A percentile compares a stretch with the other conserved stretches of the same genome.
phyloP scores from a whole-genome alignment of 1,140 invertebrate genomes.

The Orius insidiosus region DNA sequence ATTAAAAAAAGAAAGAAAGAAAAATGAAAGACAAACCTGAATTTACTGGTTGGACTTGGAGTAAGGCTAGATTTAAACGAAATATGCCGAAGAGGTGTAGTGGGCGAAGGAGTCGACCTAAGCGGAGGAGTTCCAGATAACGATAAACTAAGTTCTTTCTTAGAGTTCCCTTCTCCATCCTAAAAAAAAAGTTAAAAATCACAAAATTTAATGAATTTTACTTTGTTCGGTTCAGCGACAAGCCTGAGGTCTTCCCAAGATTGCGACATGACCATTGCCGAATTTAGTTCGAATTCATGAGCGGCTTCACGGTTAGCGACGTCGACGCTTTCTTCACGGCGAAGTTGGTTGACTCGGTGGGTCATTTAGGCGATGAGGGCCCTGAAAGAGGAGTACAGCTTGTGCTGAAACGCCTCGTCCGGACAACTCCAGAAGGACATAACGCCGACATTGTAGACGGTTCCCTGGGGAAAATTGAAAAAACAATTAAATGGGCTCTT shows the following conservation, averaged over 20 bases:
- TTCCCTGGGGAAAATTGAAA: slow-evolving; percentile 29
- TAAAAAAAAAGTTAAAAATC: not conserved
- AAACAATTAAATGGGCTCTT: not conserved
- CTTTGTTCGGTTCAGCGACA: slow-evolving; percentile 35
- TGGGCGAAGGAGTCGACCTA: slow-evolving; percentile 47
- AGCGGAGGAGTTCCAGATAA: not conserved
- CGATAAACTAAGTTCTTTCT: not conserved
- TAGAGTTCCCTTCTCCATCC: not conserved
- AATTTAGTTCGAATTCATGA: slow-evolving; percentile 75
- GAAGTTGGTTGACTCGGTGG: slow-evolving; percentile 65
- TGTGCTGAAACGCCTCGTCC: slow-evolving; percentile 64
- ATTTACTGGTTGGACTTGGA: slow-evolving; percentile 66
- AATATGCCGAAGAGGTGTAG: slow-evolving; percentile 24
- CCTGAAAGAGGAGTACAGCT: slow-evolving; percentile 51
- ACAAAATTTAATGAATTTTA: slow-evolving; percentile 1
- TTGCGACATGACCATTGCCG: slow-evolving; percentile 75
- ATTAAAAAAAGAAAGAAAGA: slow-evolving; percentile 7
- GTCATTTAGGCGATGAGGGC: slow-evolving; percentile 41
- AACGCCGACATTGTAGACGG: slow-evolving; percentile 23
- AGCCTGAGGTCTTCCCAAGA: slow-evolving; percentile 75
- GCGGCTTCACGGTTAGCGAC: slow-evolving; percentile 64
- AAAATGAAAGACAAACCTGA: slow-evolving; percentile 46
- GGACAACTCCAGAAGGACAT: slow-evolving; percentile 24
- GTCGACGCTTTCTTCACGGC: slow-evolving; percentile 74
- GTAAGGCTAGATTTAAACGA: slow-evolving; percentile 39